A percentile compares a stretch with the other conserved stretches of the same genome.
These are phyloP conservation scores for Marasmarcha lunaedactyla DNA, from an alignment of 2,888 invertebrate species.

Conservation along the genomic window DNA sequence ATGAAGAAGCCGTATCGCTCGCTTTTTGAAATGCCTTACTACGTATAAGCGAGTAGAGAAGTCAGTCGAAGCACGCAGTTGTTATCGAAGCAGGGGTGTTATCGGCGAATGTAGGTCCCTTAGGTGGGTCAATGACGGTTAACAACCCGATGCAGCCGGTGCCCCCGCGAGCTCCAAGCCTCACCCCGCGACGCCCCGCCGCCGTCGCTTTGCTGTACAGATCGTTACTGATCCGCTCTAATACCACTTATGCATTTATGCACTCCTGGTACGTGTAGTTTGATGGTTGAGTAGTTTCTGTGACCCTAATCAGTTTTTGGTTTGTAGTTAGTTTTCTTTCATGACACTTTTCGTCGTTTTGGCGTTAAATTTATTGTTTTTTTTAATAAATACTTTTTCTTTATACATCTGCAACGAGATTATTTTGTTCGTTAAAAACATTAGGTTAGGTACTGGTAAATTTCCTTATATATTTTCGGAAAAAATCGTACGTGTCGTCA, in stretches of 20 bases:
- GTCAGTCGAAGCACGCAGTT: slow-evolving; percentile 18
- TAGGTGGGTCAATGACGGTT: slow-evolving; percentile 69
- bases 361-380: too few species aligned
- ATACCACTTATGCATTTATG: slow-evolving; percentile 7
- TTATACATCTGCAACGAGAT: too few species aligned
- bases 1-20: too few species aligned
- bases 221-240: slow-evolving; percentile 16
- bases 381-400: too few species aligned
- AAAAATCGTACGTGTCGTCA: too few species aligned
- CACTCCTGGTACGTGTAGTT: neutral
- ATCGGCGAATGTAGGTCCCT: slow-evolving; percentile 52
- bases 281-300: neutral
- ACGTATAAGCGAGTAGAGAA: too few species aligned
- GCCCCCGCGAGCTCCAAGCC: slow-evolving; percentile 46
- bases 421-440: too few species aligned
- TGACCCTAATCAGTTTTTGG: neutral
- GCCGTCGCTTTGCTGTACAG: slow-evolving; percentile 14
- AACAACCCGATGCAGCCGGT: slow-evolving; percentile 61
- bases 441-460: too few species aligned
- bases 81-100: slow-evolving; percentile 51
- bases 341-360: too few species aligned
- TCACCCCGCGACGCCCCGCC: slow-evolving; percentile 17
- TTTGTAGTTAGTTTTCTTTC: too few species aligned
- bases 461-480: too few species aligned
- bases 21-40: too few species aligned